These are phyloP conservation scores for Tetramorium alpestre DNA, from an alignment of 1,140 invertebrate genomes.

Conservation along the genomic window DNA sequence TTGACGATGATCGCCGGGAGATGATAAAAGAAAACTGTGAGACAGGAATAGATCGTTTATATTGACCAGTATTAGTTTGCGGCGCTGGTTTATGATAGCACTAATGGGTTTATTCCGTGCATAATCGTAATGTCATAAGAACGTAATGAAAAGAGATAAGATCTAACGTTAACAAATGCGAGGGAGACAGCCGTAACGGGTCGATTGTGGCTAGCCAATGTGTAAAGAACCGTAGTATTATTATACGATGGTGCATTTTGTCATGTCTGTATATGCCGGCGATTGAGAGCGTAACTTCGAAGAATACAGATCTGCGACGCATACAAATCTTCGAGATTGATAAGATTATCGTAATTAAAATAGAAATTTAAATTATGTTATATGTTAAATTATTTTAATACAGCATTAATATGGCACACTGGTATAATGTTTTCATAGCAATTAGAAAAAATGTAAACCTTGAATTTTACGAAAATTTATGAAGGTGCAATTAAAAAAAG, in stretches of 20 bases:
- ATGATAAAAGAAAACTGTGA: slow-evolving; percentile 15
- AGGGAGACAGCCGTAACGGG: slow-evolving; percentile 8
- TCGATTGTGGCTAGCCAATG: background rate
- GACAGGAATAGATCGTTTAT: slow-evolving; percentile 39
- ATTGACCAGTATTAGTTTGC: slow-evolving; percentile 21
- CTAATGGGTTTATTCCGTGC: slow-evolving; percentile 30
- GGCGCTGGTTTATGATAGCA: slow-evolving; percentile 30
- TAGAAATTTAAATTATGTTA: background rate
- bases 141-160: slow-evolving; percentile 22
- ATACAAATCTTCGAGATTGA: background rate
- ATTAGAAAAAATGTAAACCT: background rate
- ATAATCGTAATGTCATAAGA: background rate
- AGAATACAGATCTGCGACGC: background rate
- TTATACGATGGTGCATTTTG: background rate
- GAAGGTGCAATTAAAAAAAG: background rate
- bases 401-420: background rate
- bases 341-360: background rate
- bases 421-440: background rate
- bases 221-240: background rate
- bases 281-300: background rate
- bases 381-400: background rate
- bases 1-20: background rate
- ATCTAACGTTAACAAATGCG: slow-evolving; percentile 20
- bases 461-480: background rate
- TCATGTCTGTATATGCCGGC: background rate